Evolutionary conservation across 2,888 invertebrate species (phyloP).

Genomic region (Scelioninae gen. 2): DNA sequence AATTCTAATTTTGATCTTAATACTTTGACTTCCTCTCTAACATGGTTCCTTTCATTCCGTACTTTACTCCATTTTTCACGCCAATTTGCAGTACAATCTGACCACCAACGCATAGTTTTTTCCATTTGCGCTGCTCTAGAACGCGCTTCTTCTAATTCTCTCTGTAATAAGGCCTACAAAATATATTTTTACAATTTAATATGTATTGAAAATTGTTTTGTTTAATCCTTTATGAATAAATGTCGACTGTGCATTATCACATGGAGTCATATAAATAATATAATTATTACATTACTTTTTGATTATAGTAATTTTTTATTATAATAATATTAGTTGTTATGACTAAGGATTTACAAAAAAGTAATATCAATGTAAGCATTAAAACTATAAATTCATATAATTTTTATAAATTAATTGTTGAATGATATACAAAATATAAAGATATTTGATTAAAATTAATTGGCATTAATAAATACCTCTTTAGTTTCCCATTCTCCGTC

Average conservation of each 20-base stretch:
- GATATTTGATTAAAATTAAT: no score
- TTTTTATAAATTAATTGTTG: no score
- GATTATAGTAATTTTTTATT: no score
- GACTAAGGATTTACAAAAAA: no score
- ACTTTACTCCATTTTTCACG: conserved; percentile 97
- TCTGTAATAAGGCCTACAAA: conserved; percentile 79
- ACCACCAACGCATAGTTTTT: conserved; percentile 99
- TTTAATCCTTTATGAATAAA: no score
- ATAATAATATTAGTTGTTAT: no score
- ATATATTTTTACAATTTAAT: background rate
- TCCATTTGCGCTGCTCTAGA: conserved; percentile 98
- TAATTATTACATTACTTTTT: no score
- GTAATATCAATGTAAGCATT: no score
- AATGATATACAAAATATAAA: no score
- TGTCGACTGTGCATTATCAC: no score
- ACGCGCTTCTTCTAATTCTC: conserved; percentile 95
- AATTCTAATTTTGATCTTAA: conserved; percentile 87
- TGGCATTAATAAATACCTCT: conserved; percentile 81
- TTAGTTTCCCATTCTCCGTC: conserved; percentile 88
- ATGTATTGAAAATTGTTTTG: background rate
- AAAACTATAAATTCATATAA: no score
- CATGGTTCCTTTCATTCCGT: conserved; percentile 93
- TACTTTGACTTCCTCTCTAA: conserved; percentile 92
- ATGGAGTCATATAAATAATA: no score
- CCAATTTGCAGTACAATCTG: conserved; percentile 98